Conservation (phyloP, 2,888 invertebrate species). For the Phengaris arion region DNA sequence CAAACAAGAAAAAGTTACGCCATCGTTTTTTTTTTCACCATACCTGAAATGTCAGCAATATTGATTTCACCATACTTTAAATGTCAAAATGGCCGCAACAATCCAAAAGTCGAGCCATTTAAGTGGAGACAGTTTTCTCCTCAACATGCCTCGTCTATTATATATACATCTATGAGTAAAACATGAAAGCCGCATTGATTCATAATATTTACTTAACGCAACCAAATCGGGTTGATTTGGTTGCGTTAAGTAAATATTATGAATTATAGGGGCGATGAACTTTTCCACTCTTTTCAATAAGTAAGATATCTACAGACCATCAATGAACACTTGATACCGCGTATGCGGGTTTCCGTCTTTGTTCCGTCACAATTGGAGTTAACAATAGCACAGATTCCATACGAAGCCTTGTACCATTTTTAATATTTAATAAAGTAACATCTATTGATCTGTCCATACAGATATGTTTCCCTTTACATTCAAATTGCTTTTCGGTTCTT, state of each 20-base stretch:
- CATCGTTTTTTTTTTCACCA: too few species aligned
- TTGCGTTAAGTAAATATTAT: too few species aligned
- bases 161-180: too few species aligned
- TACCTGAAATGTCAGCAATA: too few species aligned
- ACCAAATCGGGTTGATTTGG: too few species aligned
- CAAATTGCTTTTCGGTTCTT: not conserved
- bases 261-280: slow-evolving; percentile 12
- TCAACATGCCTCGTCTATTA: too few species aligned
- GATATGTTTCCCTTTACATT: not conserved
- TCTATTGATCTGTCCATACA: not conserved
- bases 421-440: slow-evolving; percentile 18
- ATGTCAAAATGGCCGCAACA: too few species aligned
- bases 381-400: slow-evolving; percentile 25
- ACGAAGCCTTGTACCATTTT: slow-evolving; percentile 20
- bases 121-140: too few species aligned
- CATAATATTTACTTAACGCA: not conserved
- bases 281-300: slow-evolving; percentile 19
- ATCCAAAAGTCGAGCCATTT: too few species aligned
- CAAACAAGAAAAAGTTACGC: too few species aligned
- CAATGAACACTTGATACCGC: slow-evolving; percentile 27
- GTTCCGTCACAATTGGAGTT: slow-evolving; percentile 29
- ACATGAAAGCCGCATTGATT: not conserved
- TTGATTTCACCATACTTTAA: too few species aligned
- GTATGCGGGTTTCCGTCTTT: slow-evolving; percentile 36
- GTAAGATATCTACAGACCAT: slow-evolving; percentile 8